Conservation (phyloP, 2,113 vertebrate species). For the Catharus minimus region DNA sequence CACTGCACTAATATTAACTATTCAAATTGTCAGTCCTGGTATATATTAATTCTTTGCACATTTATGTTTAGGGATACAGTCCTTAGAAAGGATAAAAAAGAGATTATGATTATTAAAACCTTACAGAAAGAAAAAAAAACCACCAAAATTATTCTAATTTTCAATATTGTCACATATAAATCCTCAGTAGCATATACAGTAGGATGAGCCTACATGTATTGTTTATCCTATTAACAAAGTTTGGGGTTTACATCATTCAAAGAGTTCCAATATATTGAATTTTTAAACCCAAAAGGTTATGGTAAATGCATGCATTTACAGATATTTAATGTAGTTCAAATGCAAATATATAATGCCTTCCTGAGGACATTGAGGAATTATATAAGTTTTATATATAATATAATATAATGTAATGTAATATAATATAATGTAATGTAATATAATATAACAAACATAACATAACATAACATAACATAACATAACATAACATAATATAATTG, state of each 20-base stretch:
- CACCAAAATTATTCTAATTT: not conserved
- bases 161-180: not conserved
- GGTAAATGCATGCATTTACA: not conserved
- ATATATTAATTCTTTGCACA: not conserved
- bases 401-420: no score
- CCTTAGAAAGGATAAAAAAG: not conserved
- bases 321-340: not conserved
- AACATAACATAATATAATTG: no score
- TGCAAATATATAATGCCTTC: not conserved
- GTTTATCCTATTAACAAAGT: not conserved
- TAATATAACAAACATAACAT: no score
- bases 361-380: not conserved
- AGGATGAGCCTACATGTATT: fast-evolving
- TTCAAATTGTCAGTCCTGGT: not conserved
- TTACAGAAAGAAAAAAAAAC: not conserved
- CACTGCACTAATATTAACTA: not conserved
- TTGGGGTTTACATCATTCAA: not conserved
- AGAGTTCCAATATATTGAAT: not conserved
- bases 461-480: no score
- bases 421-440: no score
- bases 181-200: not conserved
- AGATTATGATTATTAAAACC: not conserved
- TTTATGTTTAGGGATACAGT: not conserved
- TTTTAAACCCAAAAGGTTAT: not conserved
- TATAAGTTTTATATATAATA: no score